These are phyloP conservation scores for Tetheella fluctuosa DNA, from an alignment of 2,888 invertebrate species.

Conservation along the genomic window DNA sequence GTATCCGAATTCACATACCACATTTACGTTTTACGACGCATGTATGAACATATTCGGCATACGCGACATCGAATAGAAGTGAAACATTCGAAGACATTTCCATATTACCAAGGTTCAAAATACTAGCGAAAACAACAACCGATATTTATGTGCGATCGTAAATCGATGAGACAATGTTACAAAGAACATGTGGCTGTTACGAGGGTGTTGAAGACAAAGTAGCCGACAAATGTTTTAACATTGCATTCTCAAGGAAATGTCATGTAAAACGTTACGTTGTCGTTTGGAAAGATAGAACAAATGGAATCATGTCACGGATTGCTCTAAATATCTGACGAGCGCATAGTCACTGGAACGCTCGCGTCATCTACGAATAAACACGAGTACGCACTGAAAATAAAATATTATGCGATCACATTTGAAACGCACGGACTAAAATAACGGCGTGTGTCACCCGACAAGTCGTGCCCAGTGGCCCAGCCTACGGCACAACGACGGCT, in stretches of 20 bases:
- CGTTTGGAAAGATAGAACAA: constrained; percentile 56
- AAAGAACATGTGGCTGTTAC: constrained; percentile 29
- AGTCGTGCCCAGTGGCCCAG: constrained; percentile 43
- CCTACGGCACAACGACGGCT: constrained; percentile 31
- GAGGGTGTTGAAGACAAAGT: constrained; percentile 40
- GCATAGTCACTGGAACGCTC: constrained; percentile 41
- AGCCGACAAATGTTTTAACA: constrained; percentile 45
- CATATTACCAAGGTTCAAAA: constrained; percentile 13
- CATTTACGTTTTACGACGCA: constrained; percentile 11
- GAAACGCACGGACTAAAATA: constrained; percentile 73
- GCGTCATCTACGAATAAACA: constrained; percentile 74
- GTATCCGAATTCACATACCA: not conserved
- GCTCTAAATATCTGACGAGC: constrained; percentile 54
- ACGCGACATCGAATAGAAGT: not conserved
- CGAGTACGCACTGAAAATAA: constrained; percentile 79
- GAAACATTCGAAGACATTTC: constrained; percentile 10
- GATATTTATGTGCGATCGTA: constrained; percentile 43
- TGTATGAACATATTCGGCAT: constrained; percentile 8
- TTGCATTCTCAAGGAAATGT: constrained; percentile 50
- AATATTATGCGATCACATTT: constrained; percentile 77
- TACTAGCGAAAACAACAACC: constrained; percentile 26
- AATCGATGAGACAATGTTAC: constrained; percentile 46
- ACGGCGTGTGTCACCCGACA: constrained; percentile 64
- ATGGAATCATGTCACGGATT: constrained; percentile 59
- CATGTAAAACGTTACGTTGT: constrained; percentile 31